Conservation (phyloP, 2,797 vertebrate genomes). For the Potorous gilbertii region DNA sequence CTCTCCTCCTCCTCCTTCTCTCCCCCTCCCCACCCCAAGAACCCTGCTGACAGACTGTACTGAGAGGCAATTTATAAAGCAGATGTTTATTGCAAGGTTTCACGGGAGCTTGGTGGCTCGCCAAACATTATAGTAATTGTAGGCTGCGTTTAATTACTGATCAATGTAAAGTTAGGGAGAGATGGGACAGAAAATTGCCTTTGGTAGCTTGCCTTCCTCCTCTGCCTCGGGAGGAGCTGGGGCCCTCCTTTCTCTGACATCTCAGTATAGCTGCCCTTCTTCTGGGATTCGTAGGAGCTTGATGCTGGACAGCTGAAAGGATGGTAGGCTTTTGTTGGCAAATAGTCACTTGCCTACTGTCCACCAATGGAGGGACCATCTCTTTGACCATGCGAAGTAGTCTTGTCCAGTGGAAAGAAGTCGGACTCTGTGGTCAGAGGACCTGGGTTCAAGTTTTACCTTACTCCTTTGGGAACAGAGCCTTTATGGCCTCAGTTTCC, state of each 20-base stretch:
- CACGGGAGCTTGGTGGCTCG: slow-evolving; percentile 58
- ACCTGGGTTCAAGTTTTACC: not conserved
- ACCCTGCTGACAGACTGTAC: not conserved
- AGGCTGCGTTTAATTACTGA: slow-evolving; percentile 77
- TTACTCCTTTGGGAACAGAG: not conserved
- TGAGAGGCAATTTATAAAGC: slow-evolving; percentile 71
- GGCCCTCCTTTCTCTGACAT: not conserved
- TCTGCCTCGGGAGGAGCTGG: not conserved
- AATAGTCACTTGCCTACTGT: not conserved
- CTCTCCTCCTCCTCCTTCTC: not conserved
- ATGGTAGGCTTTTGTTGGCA: not conserved
- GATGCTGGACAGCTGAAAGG: not conserved
- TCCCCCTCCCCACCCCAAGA: not conserved
- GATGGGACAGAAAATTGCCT: slow-evolving; percentile 58
- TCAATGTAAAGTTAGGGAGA: slow-evolving; percentile 59
- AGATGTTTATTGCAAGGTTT: slow-evolving; percentile 75
- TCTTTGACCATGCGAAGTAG: not conserved
- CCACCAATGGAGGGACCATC: not conserved
- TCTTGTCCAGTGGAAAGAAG: not conserved
- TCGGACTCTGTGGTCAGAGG: not conserved
- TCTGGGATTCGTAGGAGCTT: not conserved
- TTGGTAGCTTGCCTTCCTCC: slow-evolving; percentile 48
- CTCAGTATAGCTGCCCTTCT: not conserved
- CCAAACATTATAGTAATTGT: slow-evolving; percentile 75
- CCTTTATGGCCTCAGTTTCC: not conserved